Conservation (phyloP, 1,140 invertebrate genomes). For the Lepidotrigona ventralis region DNA sequence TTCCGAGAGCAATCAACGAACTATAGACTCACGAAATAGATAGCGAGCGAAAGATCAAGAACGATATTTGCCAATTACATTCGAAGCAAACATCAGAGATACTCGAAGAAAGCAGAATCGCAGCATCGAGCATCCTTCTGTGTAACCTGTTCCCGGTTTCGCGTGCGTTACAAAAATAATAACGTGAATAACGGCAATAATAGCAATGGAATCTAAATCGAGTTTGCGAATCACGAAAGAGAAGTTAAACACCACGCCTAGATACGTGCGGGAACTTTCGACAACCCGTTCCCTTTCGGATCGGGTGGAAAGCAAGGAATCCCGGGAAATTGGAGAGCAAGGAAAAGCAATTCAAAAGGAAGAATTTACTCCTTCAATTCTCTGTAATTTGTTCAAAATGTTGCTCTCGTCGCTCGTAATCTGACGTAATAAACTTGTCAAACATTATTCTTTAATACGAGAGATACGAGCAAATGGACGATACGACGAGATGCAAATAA, state of each 20-base stretch:
- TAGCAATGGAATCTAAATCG: slow-evolving; percentile 23
- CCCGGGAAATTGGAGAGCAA: too few species aligned
- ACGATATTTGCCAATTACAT: not conserved
- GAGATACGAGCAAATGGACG: not conserved
- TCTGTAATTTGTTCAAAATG: too few species aligned
- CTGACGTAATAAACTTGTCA: not conserved
- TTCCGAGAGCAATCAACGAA: not conserved
- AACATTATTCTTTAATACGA: not conserved
- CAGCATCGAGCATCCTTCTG: slow-evolving; percentile 4
- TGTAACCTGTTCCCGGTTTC: not conserved
- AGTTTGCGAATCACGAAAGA: slow-evolving; percentile 10
- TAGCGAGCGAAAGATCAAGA: slow-evolving; percentile 29
- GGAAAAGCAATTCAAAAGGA: too few species aligned
- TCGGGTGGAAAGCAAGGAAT: too few species aligned
- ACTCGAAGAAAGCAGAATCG: slow-evolving; percentile 15
- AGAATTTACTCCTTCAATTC: too few species aligned
- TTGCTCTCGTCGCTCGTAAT: too few species aligned
- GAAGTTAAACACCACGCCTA: not conserved
- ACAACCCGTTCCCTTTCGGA: too few species aligned
- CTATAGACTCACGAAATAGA: not conserved
- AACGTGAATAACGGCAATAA: not conserved
- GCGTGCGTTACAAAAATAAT: slow-evolving; percentile 27
- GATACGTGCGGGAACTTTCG: not conserved
- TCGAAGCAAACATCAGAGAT: not conserved
- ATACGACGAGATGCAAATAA: not conserved